Evolutionary conservation across 2,888 invertebrate genomes (phyloP).

Genomic region (Ormyrus nitidulus): DNA sequence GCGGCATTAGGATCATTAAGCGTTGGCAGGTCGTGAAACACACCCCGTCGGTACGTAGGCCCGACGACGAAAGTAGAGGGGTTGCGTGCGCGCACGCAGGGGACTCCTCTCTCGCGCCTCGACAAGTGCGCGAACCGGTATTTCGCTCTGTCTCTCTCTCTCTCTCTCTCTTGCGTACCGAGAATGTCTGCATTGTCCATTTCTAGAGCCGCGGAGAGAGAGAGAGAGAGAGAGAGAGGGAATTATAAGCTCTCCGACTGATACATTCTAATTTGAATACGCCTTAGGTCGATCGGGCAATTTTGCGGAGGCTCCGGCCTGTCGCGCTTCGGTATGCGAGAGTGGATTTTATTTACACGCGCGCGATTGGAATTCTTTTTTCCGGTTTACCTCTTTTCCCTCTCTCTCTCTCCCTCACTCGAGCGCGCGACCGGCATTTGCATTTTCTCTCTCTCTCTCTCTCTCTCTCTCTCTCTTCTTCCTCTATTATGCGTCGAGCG

Average conservation of each 20-base stretch:
- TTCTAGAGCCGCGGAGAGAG: conserved; percentile 5
- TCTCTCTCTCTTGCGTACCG: background rate
- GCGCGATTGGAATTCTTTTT: background rate
- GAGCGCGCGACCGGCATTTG: conserved; percentile 9
- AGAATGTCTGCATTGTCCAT: conserved; percentile 33
- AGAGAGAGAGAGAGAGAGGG: conserved; percentile 2
- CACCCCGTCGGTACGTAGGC: too few relatives aligned
- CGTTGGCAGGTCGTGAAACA: too few relatives aligned
- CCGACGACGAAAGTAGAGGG: background rate
- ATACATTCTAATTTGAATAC: conserved; percentile 54
- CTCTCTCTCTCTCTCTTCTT: background rate
- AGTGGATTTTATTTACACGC: conserved; percentile 38
- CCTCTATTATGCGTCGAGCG: background rate
- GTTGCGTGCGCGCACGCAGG: conserved; percentile 3
- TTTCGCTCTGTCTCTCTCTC: background rate
- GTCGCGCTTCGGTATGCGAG: conserved; percentile 7
- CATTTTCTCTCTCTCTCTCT: conserved; percentile 14
- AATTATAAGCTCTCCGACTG: conserved; percentile 41
- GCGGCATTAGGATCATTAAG: too few relatives aligned
- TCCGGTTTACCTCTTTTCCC: too few relatives aligned
- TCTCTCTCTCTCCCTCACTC: too few relatives aligned
- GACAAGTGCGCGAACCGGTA: conserved; percentile 40
- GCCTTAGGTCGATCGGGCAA: conserved; percentile 43
- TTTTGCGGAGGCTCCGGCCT: conserved; percentile 46
- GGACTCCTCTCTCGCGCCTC: too few relatives aligned